phyloP scores from a whole-genome alignment of 2,797 vertebrate species.

The Pogoniulus pusillus region DNA sequence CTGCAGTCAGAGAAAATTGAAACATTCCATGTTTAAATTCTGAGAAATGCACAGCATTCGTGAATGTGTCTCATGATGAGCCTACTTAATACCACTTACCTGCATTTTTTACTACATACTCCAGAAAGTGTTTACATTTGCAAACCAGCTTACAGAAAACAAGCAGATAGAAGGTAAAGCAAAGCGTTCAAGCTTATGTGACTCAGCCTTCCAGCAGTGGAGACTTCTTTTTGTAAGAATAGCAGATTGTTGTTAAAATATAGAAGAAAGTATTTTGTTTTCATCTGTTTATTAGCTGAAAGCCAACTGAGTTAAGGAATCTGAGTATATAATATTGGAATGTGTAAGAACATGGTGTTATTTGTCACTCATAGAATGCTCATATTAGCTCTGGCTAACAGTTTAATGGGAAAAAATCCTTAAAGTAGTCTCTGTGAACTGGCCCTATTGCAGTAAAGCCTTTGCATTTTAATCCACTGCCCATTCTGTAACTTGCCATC shows the following conservation, averaged over 20 bases:
- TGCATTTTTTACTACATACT: slow-evolving; percentile 24
- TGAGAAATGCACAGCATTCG: slow-evolving; percentile 41
- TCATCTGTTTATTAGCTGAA: slow-evolving; percentile 50
- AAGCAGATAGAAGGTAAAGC: slow-evolving; percentile 57
- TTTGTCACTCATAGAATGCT: neutral
- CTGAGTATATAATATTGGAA: neutral
- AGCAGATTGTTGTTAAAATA: slow-evolving; percentile 52
- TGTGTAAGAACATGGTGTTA: neutral
- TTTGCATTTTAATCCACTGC: neutral
- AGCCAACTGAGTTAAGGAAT: slow-evolving; percentile 33
- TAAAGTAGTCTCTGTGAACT: neutral
- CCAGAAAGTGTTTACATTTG: slow-evolving; percentile 56
- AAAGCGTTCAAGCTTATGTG: slow-evolving; percentile 53
- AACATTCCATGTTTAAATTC: slow-evolving; percentile 75
- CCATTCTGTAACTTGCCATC: neutral
- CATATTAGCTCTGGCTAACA: neutral
- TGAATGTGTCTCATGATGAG: slow-evolving; percentile 52
- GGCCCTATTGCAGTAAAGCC: neutral
- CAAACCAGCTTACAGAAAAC: slow-evolving; percentile 72
- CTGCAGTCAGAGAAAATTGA: slow-evolving; percentile 82
- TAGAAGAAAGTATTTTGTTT: slow-evolving; percentile 27
- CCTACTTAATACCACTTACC: slow-evolving; percentile 72
- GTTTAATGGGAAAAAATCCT: neutral
- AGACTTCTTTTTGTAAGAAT: slow-evolving; percentile 49
- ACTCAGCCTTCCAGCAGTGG: slow-evolving; percentile 37